Conservation (phyloP, 2,888 invertebrate genomes). For the Drosophila koepferae region DNA sequence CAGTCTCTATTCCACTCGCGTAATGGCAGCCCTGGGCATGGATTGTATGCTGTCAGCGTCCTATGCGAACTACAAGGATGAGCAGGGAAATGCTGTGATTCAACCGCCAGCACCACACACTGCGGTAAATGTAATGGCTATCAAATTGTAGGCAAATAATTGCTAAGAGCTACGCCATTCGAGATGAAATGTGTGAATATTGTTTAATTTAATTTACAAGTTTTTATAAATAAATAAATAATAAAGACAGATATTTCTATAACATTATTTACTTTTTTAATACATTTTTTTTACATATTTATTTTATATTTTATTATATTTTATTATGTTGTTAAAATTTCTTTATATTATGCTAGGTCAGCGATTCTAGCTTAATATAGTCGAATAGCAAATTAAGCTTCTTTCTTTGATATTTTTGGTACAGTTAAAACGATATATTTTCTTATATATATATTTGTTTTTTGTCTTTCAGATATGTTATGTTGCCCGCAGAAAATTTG, state of each 20-base stretch:
- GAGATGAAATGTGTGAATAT: too few relatives aligned
- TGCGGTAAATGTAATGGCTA: constrained; percentile 47
- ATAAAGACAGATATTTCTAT: neutral
- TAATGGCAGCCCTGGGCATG: constrained; percentile 66
- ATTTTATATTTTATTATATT: neutral
- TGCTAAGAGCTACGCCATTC: neutral
- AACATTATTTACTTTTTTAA: neutral
- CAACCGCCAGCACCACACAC: constrained; percentile 67
- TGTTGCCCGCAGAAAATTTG: too few relatives aligned
- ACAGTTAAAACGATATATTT: too few relatives aligned
- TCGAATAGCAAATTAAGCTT: too few relatives aligned
- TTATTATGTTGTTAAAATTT: too few relatives aligned
- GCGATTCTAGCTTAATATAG: too few relatives aligned
- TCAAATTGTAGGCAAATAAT: constrained; percentile 27
- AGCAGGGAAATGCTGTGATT: constrained; percentile 56
- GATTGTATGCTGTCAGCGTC: constrained; percentile 47
- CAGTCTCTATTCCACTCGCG: constrained; percentile 64
- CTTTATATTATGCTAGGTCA: too few relatives aligned
- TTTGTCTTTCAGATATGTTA: too few relatives aligned
- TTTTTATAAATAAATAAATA: neutral
- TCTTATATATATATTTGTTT: too few relatives aligned
- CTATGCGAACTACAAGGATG: constrained; percentile 66
- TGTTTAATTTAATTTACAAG: neutral
- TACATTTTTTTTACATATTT: too few relatives aligned
- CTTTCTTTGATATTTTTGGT: too few relatives aligned